Evolutionary conservation across 2,113 vertebrate genomes (phyloP).

Genomic region (Charina bottae): DNA sequence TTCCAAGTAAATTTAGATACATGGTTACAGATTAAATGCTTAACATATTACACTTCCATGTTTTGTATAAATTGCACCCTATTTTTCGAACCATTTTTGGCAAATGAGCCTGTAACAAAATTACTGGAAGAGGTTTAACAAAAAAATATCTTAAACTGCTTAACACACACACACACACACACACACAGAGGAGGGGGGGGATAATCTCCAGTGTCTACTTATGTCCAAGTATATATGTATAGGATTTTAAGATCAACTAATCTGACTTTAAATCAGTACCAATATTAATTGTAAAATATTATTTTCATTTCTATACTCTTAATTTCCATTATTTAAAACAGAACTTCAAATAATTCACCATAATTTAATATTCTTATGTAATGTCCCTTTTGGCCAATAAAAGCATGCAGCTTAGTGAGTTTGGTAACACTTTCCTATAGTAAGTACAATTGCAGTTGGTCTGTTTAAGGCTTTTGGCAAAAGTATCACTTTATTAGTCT

Average conservation of each 20-base stretch:
- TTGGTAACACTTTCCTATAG: neutral
- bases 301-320: constrained; percentile 30
- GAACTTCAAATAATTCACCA: neutral
- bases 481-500: neutral
- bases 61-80: constrained; percentile 32
- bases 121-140: neutral
- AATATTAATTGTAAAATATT: constrained; percentile 28
- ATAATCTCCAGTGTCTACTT: neutral
- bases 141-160: constrained; percentile 33
- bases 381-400: neutral
- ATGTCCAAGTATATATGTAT: neutral
- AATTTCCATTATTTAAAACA: constrained; percentile 34
- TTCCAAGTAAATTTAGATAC: constrained; percentile 9
- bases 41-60: constrained; percentile 36
- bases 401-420: neutral
- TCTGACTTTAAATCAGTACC: constrained; percentile 22
- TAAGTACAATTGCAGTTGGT: neutral
- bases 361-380: neutral
- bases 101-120: constrained; percentile 39
- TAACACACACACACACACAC: too few species aligned
- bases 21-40: constrained; percentile 19
- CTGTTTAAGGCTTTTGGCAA: constrained; percentile 1
- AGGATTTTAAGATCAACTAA: neutral
- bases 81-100: constrained; percentile 34
- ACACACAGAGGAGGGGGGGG: too few species aligned